A percentile compares a stretch with the other conserved stretches of the same genome.
phyloP scores from a whole-genome alignment of 2,113 vertebrate genomes.

The Stomatorhinus ivindoensis region DNA sequence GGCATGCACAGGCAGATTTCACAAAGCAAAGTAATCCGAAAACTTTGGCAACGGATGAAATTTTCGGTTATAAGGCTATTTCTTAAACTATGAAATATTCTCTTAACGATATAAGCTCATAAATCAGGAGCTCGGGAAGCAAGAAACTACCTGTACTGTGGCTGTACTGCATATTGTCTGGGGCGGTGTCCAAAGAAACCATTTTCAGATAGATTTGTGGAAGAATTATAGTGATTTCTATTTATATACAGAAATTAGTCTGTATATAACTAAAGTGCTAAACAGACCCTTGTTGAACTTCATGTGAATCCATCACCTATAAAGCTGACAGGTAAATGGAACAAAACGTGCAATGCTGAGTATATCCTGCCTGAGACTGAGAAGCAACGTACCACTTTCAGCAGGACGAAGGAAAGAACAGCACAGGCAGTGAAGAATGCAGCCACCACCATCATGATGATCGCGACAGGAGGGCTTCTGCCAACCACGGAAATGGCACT shows the following conservation, averaged over 20 bases:
- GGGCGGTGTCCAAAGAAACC: background rate
- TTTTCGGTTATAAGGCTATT: background rate
- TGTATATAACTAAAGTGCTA: too few species aligned
- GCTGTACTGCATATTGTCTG: background rate
- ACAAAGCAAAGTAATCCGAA: background rate
- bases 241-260: background rate
- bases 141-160: background rate
- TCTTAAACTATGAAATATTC: background rate
- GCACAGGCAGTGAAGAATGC: slow-evolving; percentile 81
- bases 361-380: background rate
- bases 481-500: slow-evolving; percentile 58
- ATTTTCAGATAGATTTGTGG: background rate
- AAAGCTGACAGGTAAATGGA: background rate
- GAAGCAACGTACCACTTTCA: slow-evolving; percentile 76
- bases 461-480: slow-evolving; percentile 51
- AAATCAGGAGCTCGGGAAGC: background rate
- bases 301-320: background rate
- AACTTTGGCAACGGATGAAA: background rate
- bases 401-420: slow-evolving; percentile 69
- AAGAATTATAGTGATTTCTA: background rate
- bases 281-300: too few species aligned
- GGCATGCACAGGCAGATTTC: background rate
- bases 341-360: background rate
- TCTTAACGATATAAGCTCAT: background rate
- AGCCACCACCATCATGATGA: slow-evolving; percentile 94